A percentile compares a stretch with the other conserved stretches of the same genome.
phyloP scores from a whole-genome alignment of 2,888 invertebrate genomes.

The Dryococelus australis region DNA sequence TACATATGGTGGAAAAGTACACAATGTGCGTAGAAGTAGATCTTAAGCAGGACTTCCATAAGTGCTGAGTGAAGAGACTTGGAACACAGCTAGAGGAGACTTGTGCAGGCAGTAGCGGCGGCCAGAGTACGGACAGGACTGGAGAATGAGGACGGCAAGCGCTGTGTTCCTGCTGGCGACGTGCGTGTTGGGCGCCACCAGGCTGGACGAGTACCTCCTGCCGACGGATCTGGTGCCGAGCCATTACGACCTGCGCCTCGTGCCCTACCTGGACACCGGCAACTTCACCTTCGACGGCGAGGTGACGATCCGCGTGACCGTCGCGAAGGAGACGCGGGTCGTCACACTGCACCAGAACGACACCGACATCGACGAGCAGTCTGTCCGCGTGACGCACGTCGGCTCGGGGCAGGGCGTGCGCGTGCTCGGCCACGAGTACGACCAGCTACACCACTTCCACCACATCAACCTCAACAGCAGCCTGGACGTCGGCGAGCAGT shows the following conservation, averaged over 20 bases:
- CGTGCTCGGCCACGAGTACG: not conserved
- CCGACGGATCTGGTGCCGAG: constrained; percentile 30
- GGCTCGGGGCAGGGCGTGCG: constrained; percentile 55
- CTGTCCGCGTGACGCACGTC: constrained; percentile 47
- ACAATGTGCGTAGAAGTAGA: too few relatives aligned
- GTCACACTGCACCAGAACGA: constrained; percentile 36
- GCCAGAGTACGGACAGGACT: too few relatives aligned
- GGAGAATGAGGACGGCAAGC: too few relatives aligned
- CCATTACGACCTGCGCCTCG: constrained; percentile 36
- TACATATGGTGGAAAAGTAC: too few relatives aligned
- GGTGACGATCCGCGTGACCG: constrained; percentile 29
- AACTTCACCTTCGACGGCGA: constrained; percentile 39
- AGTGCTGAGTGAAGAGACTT: too few relatives aligned
- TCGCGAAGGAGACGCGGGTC: not conserved
- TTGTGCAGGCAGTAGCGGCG: too few relatives aligned
- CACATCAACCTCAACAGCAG: not conserved
- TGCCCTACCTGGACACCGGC: constrained; percentile 36
- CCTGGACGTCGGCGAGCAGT: not conserved
- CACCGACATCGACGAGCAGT: not conserved
- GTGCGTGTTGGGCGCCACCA: not conserved
- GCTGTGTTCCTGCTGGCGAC: not conserved
- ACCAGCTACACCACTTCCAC: not conserved
- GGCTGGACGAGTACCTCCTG: constrained; percentile 34
- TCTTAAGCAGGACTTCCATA: too few relatives aligned
- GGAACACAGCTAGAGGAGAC: too few relatives aligned